Conservation (phyloP, 2,888 invertebrate species). For the Xylota segnis region DNA sequence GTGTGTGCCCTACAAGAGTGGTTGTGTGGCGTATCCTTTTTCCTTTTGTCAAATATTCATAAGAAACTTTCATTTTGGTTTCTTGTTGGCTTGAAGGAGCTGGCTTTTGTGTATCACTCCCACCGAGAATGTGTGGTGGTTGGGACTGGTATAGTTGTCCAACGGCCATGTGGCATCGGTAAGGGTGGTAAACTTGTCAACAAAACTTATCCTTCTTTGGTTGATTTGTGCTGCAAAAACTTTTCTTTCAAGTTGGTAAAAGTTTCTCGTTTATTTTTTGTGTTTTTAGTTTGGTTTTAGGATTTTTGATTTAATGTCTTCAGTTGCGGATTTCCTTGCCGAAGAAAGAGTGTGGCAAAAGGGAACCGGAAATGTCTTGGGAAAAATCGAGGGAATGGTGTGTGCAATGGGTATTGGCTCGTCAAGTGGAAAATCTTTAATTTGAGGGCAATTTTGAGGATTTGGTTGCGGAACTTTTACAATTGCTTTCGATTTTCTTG, state of each 20-base stretch:
- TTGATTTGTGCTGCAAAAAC: slow-evolving; percentile 11
- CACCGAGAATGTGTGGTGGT: not conserved
- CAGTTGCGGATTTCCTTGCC: not conserved
- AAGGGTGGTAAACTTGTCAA: slow-evolving; percentile 44
- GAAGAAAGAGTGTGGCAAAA: not conserved
- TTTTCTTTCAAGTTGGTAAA: slow-evolving; percentile 12
- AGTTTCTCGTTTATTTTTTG: slow-evolving; percentile 21
- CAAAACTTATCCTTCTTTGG: slow-evolving; percentile 26
- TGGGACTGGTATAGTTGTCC: slow-evolving; percentile 18
- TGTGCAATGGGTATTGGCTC: slow-evolving; percentile 16
- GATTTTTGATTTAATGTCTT: slow-evolving; percentile 43
- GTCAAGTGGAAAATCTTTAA: slow-evolving; percentile 58
- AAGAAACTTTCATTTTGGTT: slow-evolving; percentile 53
- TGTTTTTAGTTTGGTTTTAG: slow-evolving; percentile 10
- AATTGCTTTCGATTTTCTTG: slow-evolving; percentile 30
- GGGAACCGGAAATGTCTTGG: slow-evolving; percentile 10
- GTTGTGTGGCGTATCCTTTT: slow-evolving; percentile 44
- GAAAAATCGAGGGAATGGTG: not conserved
- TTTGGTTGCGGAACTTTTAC: slow-evolving; percentile 24
- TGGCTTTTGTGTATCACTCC: slow-evolving; percentile 9
- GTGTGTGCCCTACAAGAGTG: slow-evolving; percentile 7
- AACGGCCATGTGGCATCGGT: slow-evolving; percentile 14
- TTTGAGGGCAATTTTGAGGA: slow-evolving; percentile 51
- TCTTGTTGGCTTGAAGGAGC: slow-evolving; percentile 1
- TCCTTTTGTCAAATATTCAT: slow-evolving; percentile 72